Base-by-base conservation (phyloP, 2,888 invertebrate species). In the Physocephala rufipes region DNA sequence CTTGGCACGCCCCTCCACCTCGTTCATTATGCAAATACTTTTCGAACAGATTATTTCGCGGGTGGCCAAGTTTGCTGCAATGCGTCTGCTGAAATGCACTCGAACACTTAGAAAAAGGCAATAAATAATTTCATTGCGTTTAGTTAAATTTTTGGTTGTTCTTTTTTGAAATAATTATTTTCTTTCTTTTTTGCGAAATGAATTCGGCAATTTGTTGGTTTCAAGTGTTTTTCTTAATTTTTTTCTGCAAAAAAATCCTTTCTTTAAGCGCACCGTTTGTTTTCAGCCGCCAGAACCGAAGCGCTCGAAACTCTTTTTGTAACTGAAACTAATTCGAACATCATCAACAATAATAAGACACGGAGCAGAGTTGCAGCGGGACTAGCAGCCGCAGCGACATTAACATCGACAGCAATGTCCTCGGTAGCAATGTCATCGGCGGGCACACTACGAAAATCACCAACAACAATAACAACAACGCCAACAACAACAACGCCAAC, bases 271-370 rank as follows among this genome's bases (percentile, higher is more conserved):
- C 36, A 9, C 63, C 71, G 67, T 61, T 68, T 73, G 71, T 67
- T 58, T 55, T 58, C 64, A 16, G n/a, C n/a, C 36, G 74, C 77
- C 36, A 7, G 36, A 77, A 82, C 80, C 79, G 78, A 68, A 77
- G 72, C 78, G 77, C 77, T 74, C 76, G 78, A 79, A 78, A 79
- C 78, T 78, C 80, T 79, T 81, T 79, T 82, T 81, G 80, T 79
- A 77, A 83, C 82, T 83, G 78, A 82, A 81, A 73, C 75, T 51
- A 75, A 74, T 74, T 74, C 76, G 74, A 74, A 74, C 73, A 75
- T 71, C 71, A 71, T 69, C 72, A 69, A 71, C 69, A 74, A 73
- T 76, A 76, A 75, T 73, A 76, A 77, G 72, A 70, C n/a, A n/a
- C n/a, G n/a, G n/a, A 67, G 21, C 36, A 36, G 36, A 7, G 9